A percentile compares a stretch with the other conserved stretches of the same genome.
These are phyloP conservation scores for Ceraclea dissimilis DNA, from an alignment of 2,888 invertebrate species.

Conservation along the genomic window DNA sequence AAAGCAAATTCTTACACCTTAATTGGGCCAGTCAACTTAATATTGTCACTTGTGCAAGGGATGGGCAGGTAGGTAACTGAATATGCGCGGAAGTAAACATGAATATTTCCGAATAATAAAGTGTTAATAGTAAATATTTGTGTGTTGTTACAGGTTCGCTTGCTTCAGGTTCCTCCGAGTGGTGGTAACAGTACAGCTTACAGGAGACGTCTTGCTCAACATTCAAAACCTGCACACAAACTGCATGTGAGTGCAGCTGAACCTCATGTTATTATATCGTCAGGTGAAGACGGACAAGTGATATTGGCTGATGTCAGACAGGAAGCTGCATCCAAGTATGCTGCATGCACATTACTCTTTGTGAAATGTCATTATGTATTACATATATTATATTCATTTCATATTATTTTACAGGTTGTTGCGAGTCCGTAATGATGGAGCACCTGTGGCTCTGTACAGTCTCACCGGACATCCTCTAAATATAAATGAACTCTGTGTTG, in stretches of 20 bases:
- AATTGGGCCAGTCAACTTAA: conserved; percentile 65
- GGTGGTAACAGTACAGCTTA: conserved; percentile 38
- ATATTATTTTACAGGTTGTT: conserved; percentile 45
- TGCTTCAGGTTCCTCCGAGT: conserved; percentile 51
- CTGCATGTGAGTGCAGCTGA: conserved; percentile 67
- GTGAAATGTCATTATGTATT: neutral
- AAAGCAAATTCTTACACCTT: conserved; percentile 79
- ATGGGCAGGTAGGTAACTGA: conserved; percentile 86
- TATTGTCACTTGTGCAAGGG: conserved; percentile 81
- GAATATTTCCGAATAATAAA: neutral
- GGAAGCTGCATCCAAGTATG: conserved; percentile 55
- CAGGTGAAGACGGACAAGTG: conserved; percentile 82
- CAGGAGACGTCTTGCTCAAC: conserved; percentile 60
- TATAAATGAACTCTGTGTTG: conserved; percentile 70
- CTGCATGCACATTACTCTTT: too few relatives aligned
- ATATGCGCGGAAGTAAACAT: too few relatives aligned
- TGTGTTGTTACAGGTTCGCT: conserved; percentile 42
- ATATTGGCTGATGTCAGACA: conserved; percentile 75
- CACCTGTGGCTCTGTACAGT: conserved; percentile 74
- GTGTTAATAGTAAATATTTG: neutral
- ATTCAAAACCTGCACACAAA: conserved; percentile 77
- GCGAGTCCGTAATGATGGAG: conserved; percentile 48
- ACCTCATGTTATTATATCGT: conserved; percentile 73
- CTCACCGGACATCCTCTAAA: conserved; percentile 77
- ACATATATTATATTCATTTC: neutral